Evolutionary conservation across 2,113 vertebrate genomes (phyloP).

Genomic region (Anguilla rostrata): DNA sequence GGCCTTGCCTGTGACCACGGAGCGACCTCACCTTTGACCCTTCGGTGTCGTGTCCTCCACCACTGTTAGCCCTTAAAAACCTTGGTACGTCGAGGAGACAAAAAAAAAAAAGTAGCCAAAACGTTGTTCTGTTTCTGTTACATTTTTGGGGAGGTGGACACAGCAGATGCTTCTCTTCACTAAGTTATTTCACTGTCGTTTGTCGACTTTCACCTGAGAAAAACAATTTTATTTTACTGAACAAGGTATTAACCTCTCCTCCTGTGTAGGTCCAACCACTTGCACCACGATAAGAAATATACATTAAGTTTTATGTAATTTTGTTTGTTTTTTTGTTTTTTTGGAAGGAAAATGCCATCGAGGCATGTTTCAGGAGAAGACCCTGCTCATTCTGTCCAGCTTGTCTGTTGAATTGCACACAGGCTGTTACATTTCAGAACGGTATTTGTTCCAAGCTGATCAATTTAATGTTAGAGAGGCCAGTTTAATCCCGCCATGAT

Average conservation of each 20-base stretch:
- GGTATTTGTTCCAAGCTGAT: neutral
- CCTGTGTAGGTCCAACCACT: neutral
- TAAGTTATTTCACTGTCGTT: neutral
- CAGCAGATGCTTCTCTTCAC: neutral
- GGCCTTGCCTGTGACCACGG: neutral
- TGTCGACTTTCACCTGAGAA: neutral
- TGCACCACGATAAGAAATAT: neutral
- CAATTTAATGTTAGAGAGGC: neutral
- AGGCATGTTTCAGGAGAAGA: neutral
- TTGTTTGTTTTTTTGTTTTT: too few species aligned
- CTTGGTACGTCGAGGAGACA: conserved; percentile 9
- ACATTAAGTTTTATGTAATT: too few species aligned
- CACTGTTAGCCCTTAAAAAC: neutral
- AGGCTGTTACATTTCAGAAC: neutral
- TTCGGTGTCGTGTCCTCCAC: conserved; percentile 9
- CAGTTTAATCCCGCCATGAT: neutral
- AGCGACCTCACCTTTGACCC: conserved; percentile 9
- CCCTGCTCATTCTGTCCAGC: neutral
- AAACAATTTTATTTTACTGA: neutral
- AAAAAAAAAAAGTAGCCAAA: neutral
- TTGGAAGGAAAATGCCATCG: too few species aligned
- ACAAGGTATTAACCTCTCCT: neutral
- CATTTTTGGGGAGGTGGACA: neutral
- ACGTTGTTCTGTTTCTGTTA: neutral
- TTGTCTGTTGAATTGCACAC: neutral